A percentile compares a stretch with the other conserved stretches of the same genome.
Evolutionary conservation across 2,888 invertebrate genomes (phyloP).

Genomic region (Apotomis capreana): DNA sequence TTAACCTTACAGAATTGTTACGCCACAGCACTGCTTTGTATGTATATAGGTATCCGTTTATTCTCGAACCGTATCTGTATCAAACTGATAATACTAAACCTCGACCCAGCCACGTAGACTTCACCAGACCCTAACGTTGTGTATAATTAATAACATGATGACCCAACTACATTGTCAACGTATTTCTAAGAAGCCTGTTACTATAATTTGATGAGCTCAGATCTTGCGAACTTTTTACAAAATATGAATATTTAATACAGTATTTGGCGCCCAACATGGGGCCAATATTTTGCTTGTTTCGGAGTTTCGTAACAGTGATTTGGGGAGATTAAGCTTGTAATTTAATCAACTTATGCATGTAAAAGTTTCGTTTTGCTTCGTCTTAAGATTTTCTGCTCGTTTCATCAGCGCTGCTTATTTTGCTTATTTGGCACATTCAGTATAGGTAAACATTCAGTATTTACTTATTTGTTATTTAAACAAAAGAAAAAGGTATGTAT

Average conservation of each 20-base stretch:
- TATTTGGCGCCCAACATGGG: conserved; percentile 68
- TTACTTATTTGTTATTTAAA: too few relatives aligned
- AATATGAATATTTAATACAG: conserved; percentile 71
- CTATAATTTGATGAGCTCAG: conserved; percentile 68
- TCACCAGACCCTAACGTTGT: not conserved
- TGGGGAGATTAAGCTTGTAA: conserved; percentile 56
- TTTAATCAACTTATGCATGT: conserved; percentile 53
- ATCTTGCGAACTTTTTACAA: conserved; percentile 66
- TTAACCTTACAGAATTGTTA: too few relatives aligned
- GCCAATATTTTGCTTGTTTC: conserved; percentile 55
- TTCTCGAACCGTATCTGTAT: too few relatives aligned
- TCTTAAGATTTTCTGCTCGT: conserved; percentile 6
- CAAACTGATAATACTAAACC: too few relatives aligned
- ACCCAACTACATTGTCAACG: not conserved
- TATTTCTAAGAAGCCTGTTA: conserved; percentile 14
- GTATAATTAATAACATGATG: not conserved
- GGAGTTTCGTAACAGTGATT: conserved; percentile 56
- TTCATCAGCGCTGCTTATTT: conserved; percentile 1
- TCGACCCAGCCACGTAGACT: not conserved
- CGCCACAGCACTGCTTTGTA: too few relatives aligned
- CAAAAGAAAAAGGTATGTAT: too few relatives aligned
- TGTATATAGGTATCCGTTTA: too few relatives aligned
- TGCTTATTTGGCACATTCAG: not conserved
- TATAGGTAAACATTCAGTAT: too few relatives aligned
- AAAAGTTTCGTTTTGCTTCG: conserved; percentile 29